These are phyloP conservation scores for Nasonovia ribisnigri DNA, from an alignment of 2,888 invertebrate species.

Conservation along the genomic window DNA sequence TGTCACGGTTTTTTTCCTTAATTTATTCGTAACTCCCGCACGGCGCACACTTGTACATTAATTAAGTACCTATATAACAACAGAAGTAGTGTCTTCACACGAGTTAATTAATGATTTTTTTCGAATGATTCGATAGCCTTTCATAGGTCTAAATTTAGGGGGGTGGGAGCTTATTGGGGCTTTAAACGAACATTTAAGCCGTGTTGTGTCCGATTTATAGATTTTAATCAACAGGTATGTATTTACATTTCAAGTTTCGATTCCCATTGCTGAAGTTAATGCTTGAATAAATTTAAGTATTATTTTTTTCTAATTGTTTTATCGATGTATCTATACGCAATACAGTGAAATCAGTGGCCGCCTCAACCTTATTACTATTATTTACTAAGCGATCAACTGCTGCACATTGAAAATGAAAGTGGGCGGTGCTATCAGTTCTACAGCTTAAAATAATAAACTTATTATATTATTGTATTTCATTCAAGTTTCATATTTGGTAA, in stretches of 20 bases:
- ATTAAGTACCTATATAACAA: neutral
- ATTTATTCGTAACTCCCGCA: neutral
- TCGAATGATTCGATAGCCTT: neutral
- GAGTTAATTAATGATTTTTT: neutral
- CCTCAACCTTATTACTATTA: too few relatives aligned
- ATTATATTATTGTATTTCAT: too few relatives aligned
- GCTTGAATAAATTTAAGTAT: neutral
- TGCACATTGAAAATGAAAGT: too few relatives aligned
- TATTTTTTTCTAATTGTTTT: neutral
- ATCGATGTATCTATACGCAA: too few relatives aligned
- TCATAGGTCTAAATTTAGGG: too few relatives aligned
- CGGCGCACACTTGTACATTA: neutral
- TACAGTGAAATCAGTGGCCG: too few relatives aligned
- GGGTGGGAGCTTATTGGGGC: too few relatives aligned
- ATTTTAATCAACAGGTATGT: neutral
- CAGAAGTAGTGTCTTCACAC: neutral
- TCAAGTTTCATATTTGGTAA: too few relatives aligned
- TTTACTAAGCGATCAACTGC: too few relatives aligned
- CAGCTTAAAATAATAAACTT: too few relatives aligned
- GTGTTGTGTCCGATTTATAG: neutral
- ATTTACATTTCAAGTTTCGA: neutral
- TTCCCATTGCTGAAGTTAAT: neutral
- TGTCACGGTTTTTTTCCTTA: neutral
- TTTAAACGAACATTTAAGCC: neutral
- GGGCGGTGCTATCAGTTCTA: too few relatives aligned